Conservation (phyloP, 2,888 invertebrate species). For the Myopa testacea region DNA sequence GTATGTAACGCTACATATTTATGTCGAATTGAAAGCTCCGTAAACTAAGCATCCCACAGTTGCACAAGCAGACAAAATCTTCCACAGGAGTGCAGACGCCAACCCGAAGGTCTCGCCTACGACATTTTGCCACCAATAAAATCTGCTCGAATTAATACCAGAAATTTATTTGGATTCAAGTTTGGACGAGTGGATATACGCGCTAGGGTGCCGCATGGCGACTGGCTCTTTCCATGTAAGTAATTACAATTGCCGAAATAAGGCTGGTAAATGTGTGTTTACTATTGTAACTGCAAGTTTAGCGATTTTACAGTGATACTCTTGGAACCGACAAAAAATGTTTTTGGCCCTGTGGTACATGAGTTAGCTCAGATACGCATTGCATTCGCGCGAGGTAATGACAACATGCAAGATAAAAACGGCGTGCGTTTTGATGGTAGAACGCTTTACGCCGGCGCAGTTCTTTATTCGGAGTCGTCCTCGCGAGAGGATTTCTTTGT, state of each 20-base stretch:
- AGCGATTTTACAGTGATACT: constrained; percentile 71
- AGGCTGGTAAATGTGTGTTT: not conserved
- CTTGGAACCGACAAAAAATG: constrained; percentile 74
- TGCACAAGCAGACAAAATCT: constrained; percentile 71
- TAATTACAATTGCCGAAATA: constrained; percentile 8
- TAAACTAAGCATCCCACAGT: constrained; percentile 57
- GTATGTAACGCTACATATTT: constrained; percentile 48
- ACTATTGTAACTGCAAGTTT: not conserved
- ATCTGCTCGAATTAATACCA: constrained; percentile 75
- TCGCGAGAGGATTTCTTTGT: constrained; percentile 60
- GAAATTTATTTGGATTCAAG: constrained; percentile 74
- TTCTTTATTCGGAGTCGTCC: constrained; percentile 58
- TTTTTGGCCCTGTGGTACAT: constrained; percentile 73
- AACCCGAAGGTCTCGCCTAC: constrained; percentile 49
- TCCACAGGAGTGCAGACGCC: constrained; percentile 59
- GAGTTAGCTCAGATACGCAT: constrained; percentile 80
- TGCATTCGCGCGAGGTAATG: constrained; percentile 79
- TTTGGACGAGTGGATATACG: constrained; percentile 78
- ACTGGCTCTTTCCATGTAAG: constrained; percentile 84
- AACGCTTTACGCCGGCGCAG: constrained; percentile 60
- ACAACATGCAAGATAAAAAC: constrained; percentile 52
- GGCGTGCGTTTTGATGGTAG: constrained; percentile 58
- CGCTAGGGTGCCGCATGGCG: constrained; percentile 81
- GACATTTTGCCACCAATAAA: constrained; percentile 78
- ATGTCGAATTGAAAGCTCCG: too few relatives aligned